These are phyloP conservation scores for Meloidogyne exigua DNA, from an alignment of 1,140 invertebrate genomes.

Conservation along the genomic window DNA sequence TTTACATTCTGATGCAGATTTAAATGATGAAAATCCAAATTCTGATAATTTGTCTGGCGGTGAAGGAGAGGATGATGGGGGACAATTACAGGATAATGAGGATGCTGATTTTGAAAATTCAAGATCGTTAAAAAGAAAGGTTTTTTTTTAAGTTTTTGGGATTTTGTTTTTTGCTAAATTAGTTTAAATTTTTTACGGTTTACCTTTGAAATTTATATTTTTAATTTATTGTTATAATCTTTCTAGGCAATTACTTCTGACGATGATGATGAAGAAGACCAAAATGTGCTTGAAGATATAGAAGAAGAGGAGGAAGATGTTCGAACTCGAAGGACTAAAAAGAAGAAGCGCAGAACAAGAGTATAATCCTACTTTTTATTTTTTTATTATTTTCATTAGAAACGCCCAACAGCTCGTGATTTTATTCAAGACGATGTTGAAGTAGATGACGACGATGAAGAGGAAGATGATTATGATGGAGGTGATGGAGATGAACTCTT, in stretches of 20 bases:
- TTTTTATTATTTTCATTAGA: constrained; percentile 31
- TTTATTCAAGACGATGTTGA: constrained; percentile 62
- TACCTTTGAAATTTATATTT: background rate
- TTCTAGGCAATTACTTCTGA: constrained; percentile 17
- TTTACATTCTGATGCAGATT: constrained; percentile 21
- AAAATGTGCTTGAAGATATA: constrained; percentile 39
- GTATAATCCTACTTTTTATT: background rate
- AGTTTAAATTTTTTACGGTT: no score
- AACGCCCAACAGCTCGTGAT: constrained; percentile 51
- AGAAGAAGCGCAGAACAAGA: constrained; percentile 28
- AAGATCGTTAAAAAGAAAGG: constrained; percentile 12
- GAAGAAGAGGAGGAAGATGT: constrained; percentile 39
- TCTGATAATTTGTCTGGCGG: constrained; percentile 14
- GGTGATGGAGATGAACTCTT: constrained; percentile 57
- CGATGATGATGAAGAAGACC: constrained; percentile 47
- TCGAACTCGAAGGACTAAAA: constrained; percentile 28
- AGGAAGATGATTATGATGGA: constrained; percentile 51
- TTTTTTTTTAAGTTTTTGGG: background rate
- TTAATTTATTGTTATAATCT: background rate
- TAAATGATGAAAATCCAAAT: background rate
- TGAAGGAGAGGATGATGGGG: background rate
- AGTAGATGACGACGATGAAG: constrained; percentile 61
- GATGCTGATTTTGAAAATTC: background rate
- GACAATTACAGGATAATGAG: background rate
- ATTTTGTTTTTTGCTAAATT: background rate